Conservation (phyloP, 2,888 invertebrate genomes). For the Anoplius nigerrimus region DNA sequence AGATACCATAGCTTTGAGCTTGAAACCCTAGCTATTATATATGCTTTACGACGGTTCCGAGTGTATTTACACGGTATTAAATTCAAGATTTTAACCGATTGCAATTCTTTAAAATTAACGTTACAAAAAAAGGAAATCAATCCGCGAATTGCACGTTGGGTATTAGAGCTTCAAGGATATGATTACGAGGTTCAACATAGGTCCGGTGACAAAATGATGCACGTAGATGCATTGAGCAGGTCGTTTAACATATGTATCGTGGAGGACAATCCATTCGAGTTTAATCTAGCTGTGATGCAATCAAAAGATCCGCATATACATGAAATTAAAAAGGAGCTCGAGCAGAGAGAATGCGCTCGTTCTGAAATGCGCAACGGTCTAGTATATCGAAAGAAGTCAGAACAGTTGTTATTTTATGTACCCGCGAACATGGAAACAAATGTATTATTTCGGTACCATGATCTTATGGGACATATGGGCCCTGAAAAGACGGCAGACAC, state of each 20-base stretch:
- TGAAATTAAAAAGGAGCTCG: neutral
- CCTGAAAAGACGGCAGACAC: slow-evolving; percentile 34
- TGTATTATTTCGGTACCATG: slow-evolving; percentile 36
- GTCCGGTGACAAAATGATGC: neutral
- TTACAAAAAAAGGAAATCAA: slow-evolving; percentile 7
- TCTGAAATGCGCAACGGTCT: slow-evolving; percentile 44
- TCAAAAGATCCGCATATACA: neutral
- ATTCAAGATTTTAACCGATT: slow-evolving; percentile 13
- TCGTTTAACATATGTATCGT: neutral
- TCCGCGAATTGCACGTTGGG: neutral
- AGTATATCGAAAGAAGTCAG: slow-evolving; percentile 34
- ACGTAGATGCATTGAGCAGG: slow-evolving; percentile 1
- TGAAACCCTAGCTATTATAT: slow-evolving; percentile 2
- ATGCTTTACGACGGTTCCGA: neutral
- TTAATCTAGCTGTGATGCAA: neutral
- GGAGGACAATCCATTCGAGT: neutral
- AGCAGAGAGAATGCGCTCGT: slow-evolving; percentile 11
- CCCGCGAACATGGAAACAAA: slow-evolving; percentile 34
- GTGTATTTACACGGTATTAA: slow-evolving; percentile 5
- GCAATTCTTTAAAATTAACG: neutral
- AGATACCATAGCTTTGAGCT: slow-evolving; percentile 9
- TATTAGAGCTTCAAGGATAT: slow-evolving; percentile 1
- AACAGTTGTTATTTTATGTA: slow-evolving; percentile 36
- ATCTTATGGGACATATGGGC: slow-evolving; percentile 38
- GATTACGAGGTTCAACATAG: slow-evolving; percentile 7